Base-by-base conservation (phyloP, 2,113 vertebrate genomes). In the Muntiacus reevesi region DNA sequence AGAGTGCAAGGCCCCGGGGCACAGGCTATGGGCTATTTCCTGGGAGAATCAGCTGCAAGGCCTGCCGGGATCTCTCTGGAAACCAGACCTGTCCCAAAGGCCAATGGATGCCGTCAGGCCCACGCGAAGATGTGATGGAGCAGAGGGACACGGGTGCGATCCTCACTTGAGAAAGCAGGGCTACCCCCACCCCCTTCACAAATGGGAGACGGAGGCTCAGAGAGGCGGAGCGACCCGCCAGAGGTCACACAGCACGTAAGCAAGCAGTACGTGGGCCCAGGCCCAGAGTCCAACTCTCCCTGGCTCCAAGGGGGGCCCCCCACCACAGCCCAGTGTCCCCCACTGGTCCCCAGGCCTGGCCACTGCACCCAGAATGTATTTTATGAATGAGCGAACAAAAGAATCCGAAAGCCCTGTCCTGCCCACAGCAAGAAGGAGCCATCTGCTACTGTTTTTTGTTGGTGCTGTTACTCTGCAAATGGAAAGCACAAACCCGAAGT, bases 341-440 rank as follows among this genome's bases (percentile, higher is more conserved):
- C 25, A 1, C 1, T 0, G 25, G 43, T 30, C 27, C 55, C 50
- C 1, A 5, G 86, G 30, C 0, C 0, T 0, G n/a, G 74, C 57
- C 55, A 5, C 30, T 1, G 10, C 36, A 2, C 79, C 62, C 94
- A 36, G 88, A 50, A 50, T 2, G 30, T 12, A 71, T 82, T 95
- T 96, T 96, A 93, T 98, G 97, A 98, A 96, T 96, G 96, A 92
- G 57, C 0, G 83, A 96, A 92, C 95, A 62, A 79, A 97, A 67
- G 96, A 16, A 12, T 5, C 16, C 0, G 57, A 28, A 5, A 0
- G 16, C 47, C 78, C 45, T 1, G 55, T 47, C 1, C n/a, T 5
- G 8, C 85, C 86, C 86, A 2, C 43, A 1, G 95, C 1, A 30
- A 59, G 92, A 45, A 54, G 74, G 1, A 1, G 76, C 97, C 98